A percentile compares a stretch with the other conserved stretches of the same genome.
Evolutionary conservation across 2,888 invertebrate species (phyloP).

Genomic region (Hyles lineata): DNA sequence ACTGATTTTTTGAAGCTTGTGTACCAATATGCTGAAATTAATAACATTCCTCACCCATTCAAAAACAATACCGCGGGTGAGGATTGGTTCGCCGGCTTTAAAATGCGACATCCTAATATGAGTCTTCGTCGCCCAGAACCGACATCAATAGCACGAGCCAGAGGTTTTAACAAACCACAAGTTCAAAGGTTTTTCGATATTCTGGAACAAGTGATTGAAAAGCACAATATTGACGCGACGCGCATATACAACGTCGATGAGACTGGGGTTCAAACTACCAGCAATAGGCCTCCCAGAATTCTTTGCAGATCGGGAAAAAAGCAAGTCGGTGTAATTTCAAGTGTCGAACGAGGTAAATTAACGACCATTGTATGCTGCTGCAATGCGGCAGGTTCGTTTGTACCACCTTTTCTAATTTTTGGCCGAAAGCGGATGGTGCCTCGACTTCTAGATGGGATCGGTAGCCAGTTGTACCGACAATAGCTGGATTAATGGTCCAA

Average conservation of each 20-base stretch:
- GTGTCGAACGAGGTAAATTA: conserved; percentile 41
- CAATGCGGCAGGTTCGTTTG: conserved; percentile 46
- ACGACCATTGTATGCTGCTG: conserved; percentile 44
- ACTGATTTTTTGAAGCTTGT: conserved; percentile 33
- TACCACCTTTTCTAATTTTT: conserved; percentile 54
- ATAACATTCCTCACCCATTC: conserved; percentile 15
- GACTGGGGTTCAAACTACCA: conserved; percentile 37
- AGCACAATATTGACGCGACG: conserved; percentile 37
- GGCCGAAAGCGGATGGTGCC: conserved; percentile 48
- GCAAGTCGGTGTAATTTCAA: conserved; percentile 45
- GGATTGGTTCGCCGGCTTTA: conserved; percentile 28
- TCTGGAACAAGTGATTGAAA: conserved; percentile 29
- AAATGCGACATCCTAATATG: conserved; percentile 24
- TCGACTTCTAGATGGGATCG: conserved; percentile 43
- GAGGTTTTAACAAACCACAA: conserved; percentile 36
- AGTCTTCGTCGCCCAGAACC: conserved; percentile 35
- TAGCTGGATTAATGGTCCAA: conserved; percentile 40
- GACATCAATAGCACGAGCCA: conserved; percentile 36
- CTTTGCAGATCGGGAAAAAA: conserved; percentile 41
- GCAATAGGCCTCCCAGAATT: conserved; percentile 38
- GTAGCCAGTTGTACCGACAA: conserved; percentile 38
- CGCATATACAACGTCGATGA: conserved; percentile 39
- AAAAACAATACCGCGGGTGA: conserved; percentile 17
- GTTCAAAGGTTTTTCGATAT: conserved; percentile 35
- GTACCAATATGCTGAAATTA: conserved; percentile 31